Evolutionary conservation across 2,797 vertebrate species (phyloP).

Genomic region (Florisuga fusca): DNA sequence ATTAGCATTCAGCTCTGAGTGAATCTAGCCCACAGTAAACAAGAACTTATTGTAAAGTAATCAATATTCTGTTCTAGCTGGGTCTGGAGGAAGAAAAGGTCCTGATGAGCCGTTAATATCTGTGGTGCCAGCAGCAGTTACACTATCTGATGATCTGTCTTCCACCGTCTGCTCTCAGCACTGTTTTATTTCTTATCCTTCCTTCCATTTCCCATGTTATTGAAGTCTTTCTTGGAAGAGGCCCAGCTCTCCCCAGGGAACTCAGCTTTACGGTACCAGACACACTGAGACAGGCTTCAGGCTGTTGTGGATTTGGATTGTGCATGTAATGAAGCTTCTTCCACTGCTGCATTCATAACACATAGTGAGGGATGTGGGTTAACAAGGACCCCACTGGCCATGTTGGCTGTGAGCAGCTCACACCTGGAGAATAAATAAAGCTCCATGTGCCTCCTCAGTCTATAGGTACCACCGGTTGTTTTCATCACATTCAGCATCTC

Average conservation of each 20-base stretch:
- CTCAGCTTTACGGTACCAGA: not conserved
- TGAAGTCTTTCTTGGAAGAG: slow-evolving; percentile 22
- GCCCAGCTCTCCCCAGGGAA: not conserved
- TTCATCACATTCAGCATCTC: not conserved
- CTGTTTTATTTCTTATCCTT: slow-evolving; percentile 15
- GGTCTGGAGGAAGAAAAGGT: slow-evolving; percentile 19
- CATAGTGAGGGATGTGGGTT: not conserved
- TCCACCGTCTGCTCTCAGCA: not conserved
- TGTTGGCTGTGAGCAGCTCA: not conserved
- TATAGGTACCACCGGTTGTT: not conserved
- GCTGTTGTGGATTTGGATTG: not conserved
- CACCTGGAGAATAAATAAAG: slow-evolving; percentile 6
- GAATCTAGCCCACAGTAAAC: not conserved
- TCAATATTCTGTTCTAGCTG: slow-evolving; percentile 10
- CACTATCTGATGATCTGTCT: slow-evolving; percentile 11
- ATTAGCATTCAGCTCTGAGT: not conserved
- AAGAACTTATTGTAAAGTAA: slow-evolving; percentile 18
- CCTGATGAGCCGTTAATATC: slow-evolving; percentile 4
- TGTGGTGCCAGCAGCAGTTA: slow-evolving; percentile 10
- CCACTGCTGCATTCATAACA: not conserved
- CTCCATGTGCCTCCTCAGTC: not conserved
- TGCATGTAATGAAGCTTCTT: not conserved
- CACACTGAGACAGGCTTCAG: not conserved
- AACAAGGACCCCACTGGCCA: not conserved
- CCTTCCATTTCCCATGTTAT: not conserved